Evolutionary conservation across 92 coral and sea anemone genomes (phyloP).

Genomic region (Chrysogorgia sp.): DNA sequence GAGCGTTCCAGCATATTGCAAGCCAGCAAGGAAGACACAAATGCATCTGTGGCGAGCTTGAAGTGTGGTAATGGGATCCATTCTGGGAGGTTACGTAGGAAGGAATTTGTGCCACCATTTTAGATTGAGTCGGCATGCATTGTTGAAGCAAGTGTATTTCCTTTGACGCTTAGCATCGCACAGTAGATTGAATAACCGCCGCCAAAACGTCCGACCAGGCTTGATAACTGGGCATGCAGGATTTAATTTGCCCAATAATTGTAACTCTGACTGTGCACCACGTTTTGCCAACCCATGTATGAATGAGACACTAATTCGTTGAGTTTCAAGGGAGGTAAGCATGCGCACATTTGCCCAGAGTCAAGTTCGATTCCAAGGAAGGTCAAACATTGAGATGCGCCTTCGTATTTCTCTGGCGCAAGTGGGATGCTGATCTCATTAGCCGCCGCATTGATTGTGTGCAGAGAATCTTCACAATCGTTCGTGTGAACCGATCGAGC

Average conservation of each 20-base stretch:
- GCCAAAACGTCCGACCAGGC: constrained; percentile 58
- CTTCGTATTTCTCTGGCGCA: constrained; percentile 26
- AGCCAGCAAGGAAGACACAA: no score
- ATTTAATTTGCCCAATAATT: constrained; percentile 61
- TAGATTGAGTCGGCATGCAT: constrained; percentile 45
- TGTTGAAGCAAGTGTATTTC: constrained; percentile 53
- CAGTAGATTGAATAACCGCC: constrained; percentile 60
- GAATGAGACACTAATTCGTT: constrained; percentile 5
- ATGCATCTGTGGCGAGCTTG: constrained; percentile 59
- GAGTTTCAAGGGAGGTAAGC: constrained; percentile 12
- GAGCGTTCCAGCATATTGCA: no score
- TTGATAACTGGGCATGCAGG: constrained; percentile 48
- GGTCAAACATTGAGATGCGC: constrained; percentile 15
- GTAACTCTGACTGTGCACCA: constrained; percentile 29
- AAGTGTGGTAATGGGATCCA: constrained; percentile 38
- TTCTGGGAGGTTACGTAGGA: constrained; percentile 27
- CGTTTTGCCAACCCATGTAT: background rate
- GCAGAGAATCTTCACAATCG: constrained; percentile 2
- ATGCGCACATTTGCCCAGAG: background rate
- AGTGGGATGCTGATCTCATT: constrained; percentile 4
- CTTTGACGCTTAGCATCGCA: constrained; percentile 27
- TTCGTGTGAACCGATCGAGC: constrained; percentile 5
- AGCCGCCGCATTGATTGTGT: background rate
- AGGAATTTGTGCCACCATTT: constrained; percentile 63
- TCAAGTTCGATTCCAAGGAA: constrained; percentile 33